A percentile compares a stretch with the other conserved stretches of the same genome.
Conservation (phyloP, 30 jellyfish, hydroid and myxozoan genomes). For the Aurelia coerulea region DNA sequence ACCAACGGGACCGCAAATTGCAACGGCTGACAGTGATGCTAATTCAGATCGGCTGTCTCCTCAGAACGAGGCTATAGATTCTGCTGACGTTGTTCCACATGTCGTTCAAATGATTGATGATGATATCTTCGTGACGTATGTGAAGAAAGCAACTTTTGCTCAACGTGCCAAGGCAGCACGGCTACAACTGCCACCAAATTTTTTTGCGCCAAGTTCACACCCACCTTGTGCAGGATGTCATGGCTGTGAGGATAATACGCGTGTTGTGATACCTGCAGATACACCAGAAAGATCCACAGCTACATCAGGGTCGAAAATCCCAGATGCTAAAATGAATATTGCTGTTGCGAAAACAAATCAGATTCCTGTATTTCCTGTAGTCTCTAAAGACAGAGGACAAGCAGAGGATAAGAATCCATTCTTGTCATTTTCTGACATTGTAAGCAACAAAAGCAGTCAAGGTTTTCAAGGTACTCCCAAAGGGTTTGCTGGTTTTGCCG, state of each 20-base stretch:
- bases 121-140: conserved; percentile 76
- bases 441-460: neutral
- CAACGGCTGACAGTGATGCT: conserved; percentile 68
- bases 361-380: too few relatives aligned
- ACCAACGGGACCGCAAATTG: conserved; percentile 1
- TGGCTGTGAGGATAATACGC: conserved; percentile 29
- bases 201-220: conserved; percentile 50
- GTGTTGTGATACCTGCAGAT: neutral
- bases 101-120: conserved; percentile 81
- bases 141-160: conserved; percentile 72
- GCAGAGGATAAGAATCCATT: neutral
- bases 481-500: conserved; percentile 16
- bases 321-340: too few relatives aligned
- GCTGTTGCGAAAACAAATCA: too few relatives aligned
- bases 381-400: too few relatives aligned
- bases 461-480: neutral
- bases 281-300: too few relatives aligned
- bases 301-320: too few relatives aligned
- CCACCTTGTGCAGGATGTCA: conserved; percentile 73
- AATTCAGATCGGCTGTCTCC: conserved; percentile 50
- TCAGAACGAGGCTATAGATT: conserved; percentile 17
- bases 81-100: conserved; percentile 47
- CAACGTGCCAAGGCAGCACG: conserved; percentile 82
- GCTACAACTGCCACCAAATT: conserved; percentile 80
- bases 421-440: conserved; percentile 61